A percentile compares a stretch with the other conserved stretches of the same genome.
Evolutionary conservation across 2,888 invertebrate species (phyloP).

Genomic region (Drosophila putrida): DNA sequence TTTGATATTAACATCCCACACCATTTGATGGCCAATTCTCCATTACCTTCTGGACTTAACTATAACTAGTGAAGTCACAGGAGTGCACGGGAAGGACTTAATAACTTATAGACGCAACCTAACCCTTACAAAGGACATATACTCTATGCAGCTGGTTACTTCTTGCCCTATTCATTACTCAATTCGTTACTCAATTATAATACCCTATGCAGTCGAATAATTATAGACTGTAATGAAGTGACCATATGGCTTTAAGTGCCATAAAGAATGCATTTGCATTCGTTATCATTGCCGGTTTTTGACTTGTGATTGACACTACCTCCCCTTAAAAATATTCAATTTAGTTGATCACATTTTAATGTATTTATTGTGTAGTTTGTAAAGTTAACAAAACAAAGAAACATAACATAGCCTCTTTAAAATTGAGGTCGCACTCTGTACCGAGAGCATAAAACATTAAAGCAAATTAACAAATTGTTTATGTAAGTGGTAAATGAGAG

Average conservation of each 20-base stretch:
- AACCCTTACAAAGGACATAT: too few species aligned
- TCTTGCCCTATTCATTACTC: background rate
- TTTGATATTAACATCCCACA: too few species aligned
- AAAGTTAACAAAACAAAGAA: slow-evolving; percentile 8
- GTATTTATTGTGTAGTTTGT: slow-evolving; percentile 17
- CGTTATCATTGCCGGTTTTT: slow-evolving; percentile 14
- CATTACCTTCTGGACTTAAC: too few species aligned
- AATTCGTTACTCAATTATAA: background rate
- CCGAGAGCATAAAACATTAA: slow-evolving; percentile 2
- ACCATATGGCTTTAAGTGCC: background rate
- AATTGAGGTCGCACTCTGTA: background rate
- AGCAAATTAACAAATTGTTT: background rate
- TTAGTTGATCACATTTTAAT: slow-evolving; percentile 5
- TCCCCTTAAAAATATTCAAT: background rate
- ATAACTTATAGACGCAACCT: too few species aligned
- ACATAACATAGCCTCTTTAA: background rate
- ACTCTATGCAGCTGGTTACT: too few species aligned
- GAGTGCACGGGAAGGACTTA: too few species aligned
- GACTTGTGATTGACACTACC: slow-evolving; percentile 3
- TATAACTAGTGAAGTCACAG: too few species aligned
- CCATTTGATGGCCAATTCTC: too few species aligned
- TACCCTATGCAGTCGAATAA: too few species aligned
- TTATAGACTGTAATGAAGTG: background rate
- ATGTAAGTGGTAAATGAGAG: slow-evolving; percentile 8
- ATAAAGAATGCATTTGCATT: slow-evolving; percentile 15